phyloP scores from a whole-genome alignment of 2,888 invertebrate genomes.

The Mythimna loreyi region DNA sequence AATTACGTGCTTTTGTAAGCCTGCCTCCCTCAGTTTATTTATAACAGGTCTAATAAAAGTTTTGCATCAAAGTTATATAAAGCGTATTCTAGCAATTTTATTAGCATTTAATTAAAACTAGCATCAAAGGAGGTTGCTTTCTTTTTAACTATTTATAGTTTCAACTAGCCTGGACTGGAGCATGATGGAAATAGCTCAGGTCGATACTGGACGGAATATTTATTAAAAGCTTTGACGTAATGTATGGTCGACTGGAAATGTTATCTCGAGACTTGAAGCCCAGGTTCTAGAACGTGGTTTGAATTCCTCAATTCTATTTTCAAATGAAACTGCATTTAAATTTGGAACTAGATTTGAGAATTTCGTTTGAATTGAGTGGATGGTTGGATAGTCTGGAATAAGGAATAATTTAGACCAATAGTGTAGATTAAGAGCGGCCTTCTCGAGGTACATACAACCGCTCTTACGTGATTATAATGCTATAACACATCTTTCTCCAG shows the following conservation, averaged over 20 bases:
- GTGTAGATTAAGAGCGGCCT: background rate
- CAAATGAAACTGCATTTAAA: background rate
- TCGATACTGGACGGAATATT: slow-evolving; percentile 47
- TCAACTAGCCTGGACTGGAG: slow-evolving; percentile 22
- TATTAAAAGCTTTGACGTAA: slow-evolving; percentile 33
- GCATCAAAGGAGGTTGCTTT: slow-evolving; percentile 24
- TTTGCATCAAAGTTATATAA: slow-evolving; percentile 9
- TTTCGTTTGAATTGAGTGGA: too few relatives aligned
- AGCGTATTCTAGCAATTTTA: slow-evolving; percentile 22
- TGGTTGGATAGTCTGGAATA: background rate
- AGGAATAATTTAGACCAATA: background rate
- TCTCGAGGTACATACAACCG: too few relatives aligned
- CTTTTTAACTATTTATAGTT: slow-evolving; percentile 42
- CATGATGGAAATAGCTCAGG: slow-evolving; percentile 27
- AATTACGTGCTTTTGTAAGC: background rate
- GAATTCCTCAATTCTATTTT: background rate
- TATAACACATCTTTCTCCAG: too few relatives aligned
- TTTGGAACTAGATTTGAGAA: background rate
- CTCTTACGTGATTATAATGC: too few relatives aligned
- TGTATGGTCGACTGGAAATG: slow-evolving; percentile 9
- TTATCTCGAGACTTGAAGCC: background rate
- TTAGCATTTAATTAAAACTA: slow-evolving; percentile 33
- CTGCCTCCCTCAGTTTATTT: background rate
- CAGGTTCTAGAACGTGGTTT: background rate
- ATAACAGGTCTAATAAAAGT: slow-evolving; percentile 8